phyloP scores from a whole-genome alignment of 2,888 invertebrate species.

The Plagodis dolabraria region DNA sequence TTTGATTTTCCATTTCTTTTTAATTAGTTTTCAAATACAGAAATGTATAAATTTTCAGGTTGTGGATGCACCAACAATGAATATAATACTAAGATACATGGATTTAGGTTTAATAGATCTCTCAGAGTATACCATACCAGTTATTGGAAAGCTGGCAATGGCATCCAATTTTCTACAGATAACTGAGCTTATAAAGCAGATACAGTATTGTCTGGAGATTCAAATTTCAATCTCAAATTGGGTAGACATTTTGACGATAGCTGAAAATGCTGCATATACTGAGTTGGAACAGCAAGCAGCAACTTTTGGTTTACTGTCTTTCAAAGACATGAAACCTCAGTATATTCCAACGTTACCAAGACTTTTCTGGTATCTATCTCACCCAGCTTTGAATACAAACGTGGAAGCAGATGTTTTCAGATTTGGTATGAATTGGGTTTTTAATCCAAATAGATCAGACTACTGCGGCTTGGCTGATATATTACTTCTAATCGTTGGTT shows the following conservation, averaged over 20 bases:
- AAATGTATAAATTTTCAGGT: conserved; percentile 51
- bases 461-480: conserved; percentile 53
- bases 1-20: too few species aligned
- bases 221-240: conserved; percentile 60
- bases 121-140: conserved; percentile 53
- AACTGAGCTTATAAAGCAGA: conserved; percentile 68
- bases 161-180: conserved; percentile 74
- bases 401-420: conserved; percentile 67
- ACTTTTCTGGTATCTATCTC: conserved; percentile 74
- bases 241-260: conserved; percentile 64
- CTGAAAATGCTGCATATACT: conserved; percentile 57
- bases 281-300: conserved; percentile 58
- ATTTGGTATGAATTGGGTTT: conserved; percentile 71
- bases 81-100: conserved; percentile 67
- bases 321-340: conserved; percentile 62
- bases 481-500: conserved; percentile 63
- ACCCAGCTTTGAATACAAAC: conserved; percentile 61
- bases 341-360: conserved; percentile 58
- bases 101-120: conserved; percentile 66
- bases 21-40: too few species aligned
- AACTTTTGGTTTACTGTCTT: conserved; percentile 63
- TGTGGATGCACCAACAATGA: conserved; percentile 67
- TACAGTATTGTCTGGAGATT: conserved; percentile 63
- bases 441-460: conserved; percentile 42
- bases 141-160: conserved; percentile 59